Evolutionary conservation across 2,113 vertebrate species (phyloP), one percentile per base, ranked within the genome.

Genomic region (Oostethus manadensis): DNA sequence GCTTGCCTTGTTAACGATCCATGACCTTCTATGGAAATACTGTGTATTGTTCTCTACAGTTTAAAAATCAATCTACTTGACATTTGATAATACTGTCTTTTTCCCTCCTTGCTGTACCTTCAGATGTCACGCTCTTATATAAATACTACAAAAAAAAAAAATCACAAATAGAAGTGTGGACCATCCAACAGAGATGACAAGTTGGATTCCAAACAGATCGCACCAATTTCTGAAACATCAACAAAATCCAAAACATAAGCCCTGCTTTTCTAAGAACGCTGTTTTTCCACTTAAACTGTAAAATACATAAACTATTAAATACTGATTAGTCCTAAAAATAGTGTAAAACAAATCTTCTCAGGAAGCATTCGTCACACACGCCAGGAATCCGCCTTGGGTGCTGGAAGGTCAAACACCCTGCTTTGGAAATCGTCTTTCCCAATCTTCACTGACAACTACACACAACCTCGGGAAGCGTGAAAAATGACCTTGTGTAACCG

Each of bases 291-390:
- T 77, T 71, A 64, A 70, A 74, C 60, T 65, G 74, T 74, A 79
- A 84, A 85, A 88, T 69, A 77, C 69, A 82, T 75, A 73, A 86
- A 82, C 86, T 88, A 87, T 81, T 75, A 83, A 89, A 89, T 87
- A 90, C 87, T 91, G 86, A 88, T 83, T 75, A 78, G 78, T 83
- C 80, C 83, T 87, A 86, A 82, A 42, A 80, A 80, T 79, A 78
- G 75, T 43, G 68, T 40, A 64, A 55, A 76, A 82, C 22, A 58
- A 50, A 3, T 18, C 16, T 76, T 56, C 60, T 66, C 15, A 63
- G 64, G 71, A 84, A 77, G 73, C 62, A 64, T 73, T 63, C 60
- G 66, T 80, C 45, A 71, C n/a, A 78, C 58, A 58, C 76, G 55
- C 80, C 63, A 61, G 59, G 75, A 71, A 79, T 45, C 68, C 60